Percentiles rank a stretch among this genome's conserved stretches.
phyloP scores from a whole-genome alignment of 1,140 invertebrate genomes.

The Philaenus spumarius region DNA sequence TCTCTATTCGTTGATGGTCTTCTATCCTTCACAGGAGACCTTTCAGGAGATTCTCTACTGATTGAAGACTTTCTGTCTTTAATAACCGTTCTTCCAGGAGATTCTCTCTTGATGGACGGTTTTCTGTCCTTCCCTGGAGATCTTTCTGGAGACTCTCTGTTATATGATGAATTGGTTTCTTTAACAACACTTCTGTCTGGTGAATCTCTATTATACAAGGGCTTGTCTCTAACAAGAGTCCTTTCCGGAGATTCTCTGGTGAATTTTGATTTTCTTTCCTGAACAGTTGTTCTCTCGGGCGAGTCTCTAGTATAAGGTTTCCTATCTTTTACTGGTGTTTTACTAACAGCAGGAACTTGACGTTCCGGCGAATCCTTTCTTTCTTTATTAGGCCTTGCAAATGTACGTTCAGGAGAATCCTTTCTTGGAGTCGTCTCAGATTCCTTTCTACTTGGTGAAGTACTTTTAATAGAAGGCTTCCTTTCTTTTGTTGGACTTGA shows the following conservation, averaged over 20 bases:
- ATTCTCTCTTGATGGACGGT: slow-evolving; percentile 2
- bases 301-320: slow-evolving; percentile 4
- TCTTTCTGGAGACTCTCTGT: background rate
- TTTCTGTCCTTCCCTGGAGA: background rate
- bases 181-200: slow-evolving; percentile 5
- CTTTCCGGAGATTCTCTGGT: slow-evolving; percentile 13
- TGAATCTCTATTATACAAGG: slow-evolving; percentile 1
- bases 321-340: background rate
- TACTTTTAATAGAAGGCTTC: background rate
- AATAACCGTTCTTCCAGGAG: slow-evolving; percentile 8
- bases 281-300: background rate
- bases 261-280: slow-evolving; percentile 9
- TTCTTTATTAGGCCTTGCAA: background rate
- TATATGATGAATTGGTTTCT: background rate
- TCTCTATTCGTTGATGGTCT: background rate
- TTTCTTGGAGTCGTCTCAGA: background rate
- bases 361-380: slow-evolving; percentile 1
- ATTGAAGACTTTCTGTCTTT: slow-evolving; percentile 8
- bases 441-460: background rate
- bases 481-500: background rate
- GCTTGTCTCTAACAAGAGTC: background rate
- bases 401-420: background rate
- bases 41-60: background rate
- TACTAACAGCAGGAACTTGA: background rate
- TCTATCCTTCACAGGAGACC: slow-evolving; percentile 11